These are phyloP conservation scores for Dinothrombium tinctorium DNA, from an alignment of 1,140 invertebrate species.

Conservation along the genomic window DNA sequence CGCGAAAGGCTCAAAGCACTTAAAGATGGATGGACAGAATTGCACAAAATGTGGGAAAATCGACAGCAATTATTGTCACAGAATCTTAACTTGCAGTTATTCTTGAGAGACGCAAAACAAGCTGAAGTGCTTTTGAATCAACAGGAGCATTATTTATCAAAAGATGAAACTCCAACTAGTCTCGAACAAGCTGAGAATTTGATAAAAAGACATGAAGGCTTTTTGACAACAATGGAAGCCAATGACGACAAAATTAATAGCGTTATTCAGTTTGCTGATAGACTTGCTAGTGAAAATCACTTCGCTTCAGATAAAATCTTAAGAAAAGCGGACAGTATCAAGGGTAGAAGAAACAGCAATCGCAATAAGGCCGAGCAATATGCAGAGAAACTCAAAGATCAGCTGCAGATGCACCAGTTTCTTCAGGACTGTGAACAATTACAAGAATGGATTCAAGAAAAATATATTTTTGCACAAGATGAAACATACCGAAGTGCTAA, in stretches of 20 bases:
- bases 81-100: constrained; percentile 77
- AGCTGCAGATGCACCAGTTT: constrained; percentile 83
- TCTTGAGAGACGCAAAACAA: constrained; percentile 87
- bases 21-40: constrained; percentile 93
- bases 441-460: constrained; percentile 89
- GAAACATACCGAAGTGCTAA: constrained; percentile 94
- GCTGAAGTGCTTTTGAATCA: constrained; percentile 90
- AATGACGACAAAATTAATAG: constrained; percentile 98
- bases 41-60: constrained; percentile 99
- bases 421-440: constrained; percentile 87
- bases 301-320: constrained; percentile 77
- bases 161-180: constrained; percentile 79
- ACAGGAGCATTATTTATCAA: constrained; percentile 82
- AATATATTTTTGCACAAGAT: constrained; percentile 93
- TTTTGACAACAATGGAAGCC: constrained; percentile 97
- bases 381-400: constrained; percentile 80
- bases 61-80: constrained; percentile 78
- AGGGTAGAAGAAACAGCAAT: constrained; percentile 59
- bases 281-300: constrained; percentile 65
- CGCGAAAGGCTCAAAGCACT: constrained; percentile 83
- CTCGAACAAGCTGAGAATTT: constrained; percentile 91
- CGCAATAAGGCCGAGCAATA: constrained; percentile 65
- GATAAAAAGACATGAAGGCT: constrained; percentile 91
- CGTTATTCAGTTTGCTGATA: constrained; percentile 71
- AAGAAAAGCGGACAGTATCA: constrained; percentile 83